Conservation (phyloP, 2,888 invertebrate genomes). For the Alsophila aescularia region DNA sequence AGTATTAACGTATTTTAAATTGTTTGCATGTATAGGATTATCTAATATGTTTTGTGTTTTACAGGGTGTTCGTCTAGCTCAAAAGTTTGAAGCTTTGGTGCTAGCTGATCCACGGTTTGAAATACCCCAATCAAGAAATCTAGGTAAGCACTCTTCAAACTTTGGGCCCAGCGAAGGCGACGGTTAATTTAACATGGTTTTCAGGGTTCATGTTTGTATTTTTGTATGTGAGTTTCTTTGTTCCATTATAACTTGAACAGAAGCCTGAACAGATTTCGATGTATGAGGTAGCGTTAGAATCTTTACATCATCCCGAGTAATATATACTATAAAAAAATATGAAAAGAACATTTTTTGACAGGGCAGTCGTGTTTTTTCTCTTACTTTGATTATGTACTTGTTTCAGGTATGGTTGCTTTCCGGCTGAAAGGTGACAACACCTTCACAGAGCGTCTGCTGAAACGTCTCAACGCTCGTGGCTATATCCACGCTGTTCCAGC, state of each 20-base stretch:
- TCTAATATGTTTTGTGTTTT: conserved; percentile 20
- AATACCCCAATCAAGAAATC: conserved; percentile 92
- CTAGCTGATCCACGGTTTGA: conserved; percentile 94
- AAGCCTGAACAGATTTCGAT: too few species aligned
- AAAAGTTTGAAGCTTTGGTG: conserved; percentile 95
- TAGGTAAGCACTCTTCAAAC: too few species aligned
- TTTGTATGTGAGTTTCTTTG: too few species aligned
- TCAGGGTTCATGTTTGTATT: too few species aligned
- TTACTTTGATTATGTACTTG: too few species aligned
- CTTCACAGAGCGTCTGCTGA: conserved; percentile 94
- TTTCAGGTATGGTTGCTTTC: conserved; percentile 93
- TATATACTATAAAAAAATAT: not conserved
- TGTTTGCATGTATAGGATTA: not conserved
- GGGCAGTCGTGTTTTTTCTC: too few species aligned
- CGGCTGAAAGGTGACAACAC: conserved; percentile 93
- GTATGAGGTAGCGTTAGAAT: too few species aligned
- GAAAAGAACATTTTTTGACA: too few species aligned
- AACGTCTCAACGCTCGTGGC: conserved; percentile 93
- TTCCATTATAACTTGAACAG: too few species aligned
- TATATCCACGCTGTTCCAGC: conserved; percentile 97
- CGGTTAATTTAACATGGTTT: too few species aligned
- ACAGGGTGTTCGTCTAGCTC: conserved; percentile 94
- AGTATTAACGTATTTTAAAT: not conserved
- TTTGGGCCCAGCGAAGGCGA: too few species aligned
- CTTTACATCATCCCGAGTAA: too few species aligned